Conservation (phyloP, 1,140 invertebrate species). For the Asobara japonica region DNA sequence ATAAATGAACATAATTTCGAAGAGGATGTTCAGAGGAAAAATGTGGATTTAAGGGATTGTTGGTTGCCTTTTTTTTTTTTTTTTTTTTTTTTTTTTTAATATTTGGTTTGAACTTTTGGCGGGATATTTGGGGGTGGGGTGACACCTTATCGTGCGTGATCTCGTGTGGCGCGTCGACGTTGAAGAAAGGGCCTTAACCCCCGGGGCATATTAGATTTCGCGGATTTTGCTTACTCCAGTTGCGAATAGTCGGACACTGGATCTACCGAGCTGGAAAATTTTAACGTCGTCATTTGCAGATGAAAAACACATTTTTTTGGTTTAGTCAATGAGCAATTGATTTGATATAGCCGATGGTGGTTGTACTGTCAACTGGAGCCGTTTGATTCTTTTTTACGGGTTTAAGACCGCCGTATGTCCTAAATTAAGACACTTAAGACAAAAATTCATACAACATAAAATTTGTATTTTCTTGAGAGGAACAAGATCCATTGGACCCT, state of each 20-base stretch:
- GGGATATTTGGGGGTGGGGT: constrained; percentile 42
- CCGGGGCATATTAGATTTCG: constrained; percentile 54
- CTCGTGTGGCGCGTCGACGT: constrained; percentile 42
- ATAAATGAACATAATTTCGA: constrained; percentile 6
- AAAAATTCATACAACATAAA: no score
- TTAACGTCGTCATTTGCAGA: background rate
- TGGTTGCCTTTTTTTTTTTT: background rate
- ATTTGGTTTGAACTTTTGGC: constrained; percentile 30
- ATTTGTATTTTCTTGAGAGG: no score
- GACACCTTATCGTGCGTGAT: constrained; percentile 48
- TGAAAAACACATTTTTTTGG: background rate
- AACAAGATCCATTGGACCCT: no score
- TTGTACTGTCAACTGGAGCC: no score
- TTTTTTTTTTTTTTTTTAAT: background rate
- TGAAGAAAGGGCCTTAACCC: constrained; percentile 53
- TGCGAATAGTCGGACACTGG: constrained; percentile 17
- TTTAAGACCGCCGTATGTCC: no score
- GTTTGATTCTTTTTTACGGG: no score
- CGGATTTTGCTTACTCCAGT: constrained; percentile 44
- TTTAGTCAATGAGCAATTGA: background rate
- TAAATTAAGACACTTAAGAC: no score
- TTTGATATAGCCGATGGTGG: no score
- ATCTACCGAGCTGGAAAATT: constrained; percentile 10
- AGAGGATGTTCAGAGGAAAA: background rate
- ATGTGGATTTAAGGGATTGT: background rate